phyloP scores from a whole-genome alignment of 2,888 invertebrate species.

The Ryuthela nishihirai region DNA sequence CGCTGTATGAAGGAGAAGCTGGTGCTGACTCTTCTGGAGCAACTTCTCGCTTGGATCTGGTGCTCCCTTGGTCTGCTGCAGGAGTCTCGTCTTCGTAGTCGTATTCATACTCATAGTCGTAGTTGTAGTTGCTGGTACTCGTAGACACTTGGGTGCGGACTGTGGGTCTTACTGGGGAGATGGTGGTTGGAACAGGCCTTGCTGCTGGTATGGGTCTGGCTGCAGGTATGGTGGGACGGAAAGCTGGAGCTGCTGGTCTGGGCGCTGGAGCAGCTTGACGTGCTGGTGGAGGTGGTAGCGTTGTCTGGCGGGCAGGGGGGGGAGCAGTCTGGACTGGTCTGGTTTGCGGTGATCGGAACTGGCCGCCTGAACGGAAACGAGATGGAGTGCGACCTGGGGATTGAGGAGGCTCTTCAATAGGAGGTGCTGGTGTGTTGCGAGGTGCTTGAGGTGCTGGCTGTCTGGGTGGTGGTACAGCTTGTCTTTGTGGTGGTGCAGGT shows the following conservation, averaged over 20 bases:
- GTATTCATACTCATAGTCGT: constrained; percentile 41
- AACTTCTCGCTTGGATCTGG: constrained; percentile 11
- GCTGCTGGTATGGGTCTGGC: constrained; percentile 1
- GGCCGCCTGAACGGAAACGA: constrained; percentile 7
- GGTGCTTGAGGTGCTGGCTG: neutral
- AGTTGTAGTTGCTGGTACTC: constrained; percentile 24
- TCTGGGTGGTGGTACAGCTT: constrained; percentile 1
- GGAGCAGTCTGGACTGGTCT: constrained; percentile 13
- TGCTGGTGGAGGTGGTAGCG: neutral
- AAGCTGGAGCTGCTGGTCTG: constrained; percentile 4
- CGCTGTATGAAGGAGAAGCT: neutral
- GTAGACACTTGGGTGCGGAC: constrained; percentile 15
- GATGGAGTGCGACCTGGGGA: constrained; percentile 2
- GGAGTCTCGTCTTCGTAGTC: constrained; percentile 32
- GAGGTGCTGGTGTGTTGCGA: constrained; percentile 1
- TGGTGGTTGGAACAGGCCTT: neutral
- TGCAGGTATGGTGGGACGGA: neutral
- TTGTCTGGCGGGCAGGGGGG: neutral
- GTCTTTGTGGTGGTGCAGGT: constrained; percentile 3
- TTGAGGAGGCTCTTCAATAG: constrained; percentile 3
- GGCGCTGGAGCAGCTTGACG: constrained; percentile 7
- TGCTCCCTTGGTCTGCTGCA: constrained; percentile 1
- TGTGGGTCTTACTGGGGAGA: constrained; percentile 6
- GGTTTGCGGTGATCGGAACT: constrained; percentile 17
- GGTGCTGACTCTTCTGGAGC: neutral